Conservation (phyloP, 2,113 vertebrate genomes). For the Melierax canorus region DNA sequence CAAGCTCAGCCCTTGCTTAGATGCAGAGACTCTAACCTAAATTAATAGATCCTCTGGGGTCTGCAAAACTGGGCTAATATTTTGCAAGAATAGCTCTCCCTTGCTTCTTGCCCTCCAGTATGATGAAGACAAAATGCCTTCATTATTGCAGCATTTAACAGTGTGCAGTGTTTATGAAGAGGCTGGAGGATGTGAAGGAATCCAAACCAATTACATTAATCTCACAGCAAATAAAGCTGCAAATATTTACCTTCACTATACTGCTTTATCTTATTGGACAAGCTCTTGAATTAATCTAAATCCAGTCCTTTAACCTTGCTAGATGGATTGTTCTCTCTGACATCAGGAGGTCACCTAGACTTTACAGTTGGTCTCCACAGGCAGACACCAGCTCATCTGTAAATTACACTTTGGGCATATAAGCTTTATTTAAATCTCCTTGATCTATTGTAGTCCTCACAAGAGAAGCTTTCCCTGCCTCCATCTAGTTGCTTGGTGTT, state of each 20-base stretch:
- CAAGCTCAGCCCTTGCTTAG: background rate
- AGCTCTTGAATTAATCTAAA: conserved; percentile 47
- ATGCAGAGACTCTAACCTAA: conserved; percentile 33
- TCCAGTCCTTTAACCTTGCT: conserved; percentile 40
- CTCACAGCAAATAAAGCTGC: conserved; percentile 53
- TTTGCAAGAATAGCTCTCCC: conserved; percentile 52
- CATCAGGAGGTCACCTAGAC: background rate
- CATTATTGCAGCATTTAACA: conserved; percentile 59
- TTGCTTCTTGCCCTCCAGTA: conserved; percentile 27
- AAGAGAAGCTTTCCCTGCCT: background rate
- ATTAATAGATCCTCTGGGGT: conserved; percentile 49
- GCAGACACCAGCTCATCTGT: background rate
- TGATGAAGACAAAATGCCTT: conserved; percentile 62
- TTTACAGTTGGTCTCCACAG: background rate
- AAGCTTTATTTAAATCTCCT: background rate
- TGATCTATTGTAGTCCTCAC: background rate
- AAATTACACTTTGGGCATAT: background rate
- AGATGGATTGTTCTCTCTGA: background rate
- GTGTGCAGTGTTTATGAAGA: conserved; percentile 52
- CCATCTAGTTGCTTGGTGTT: background rate
- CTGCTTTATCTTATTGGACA: conserved; percentile 46
- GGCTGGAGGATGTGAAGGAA: conserved; percentile 53
- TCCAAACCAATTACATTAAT: conserved; percentile 64
- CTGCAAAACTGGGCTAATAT: conserved; percentile 60
- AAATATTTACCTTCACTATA: conserved; percentile 43